A percentile compares a stretch with the other conserved stretches of the same genome.
phyloP scores from a whole-genome alignment of 2,888 invertebrate species.

The Mesorhabditis spiculigera region DNA sequence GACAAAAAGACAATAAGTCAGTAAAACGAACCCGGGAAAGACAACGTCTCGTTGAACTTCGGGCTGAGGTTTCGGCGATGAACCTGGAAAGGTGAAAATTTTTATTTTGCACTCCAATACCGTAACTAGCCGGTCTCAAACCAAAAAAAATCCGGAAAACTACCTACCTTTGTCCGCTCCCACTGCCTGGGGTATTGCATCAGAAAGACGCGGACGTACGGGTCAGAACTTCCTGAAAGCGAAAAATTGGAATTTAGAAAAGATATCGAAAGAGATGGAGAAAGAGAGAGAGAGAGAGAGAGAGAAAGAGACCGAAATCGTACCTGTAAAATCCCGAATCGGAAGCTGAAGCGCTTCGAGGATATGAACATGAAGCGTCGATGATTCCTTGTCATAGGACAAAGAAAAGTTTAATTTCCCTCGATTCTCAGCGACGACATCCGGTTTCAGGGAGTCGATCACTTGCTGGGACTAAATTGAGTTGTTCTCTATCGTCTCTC shows the following conservation, averaged over 20 bases:
- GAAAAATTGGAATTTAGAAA: not conserved
- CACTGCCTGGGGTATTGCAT: constrained; percentile 40
- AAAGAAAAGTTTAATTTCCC: constrained; percentile 51
- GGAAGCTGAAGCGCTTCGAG: constrained; percentile 55
- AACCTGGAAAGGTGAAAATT: constrained; percentile 15
- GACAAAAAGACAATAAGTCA: not conserved
- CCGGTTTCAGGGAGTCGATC: constrained; percentile 51
- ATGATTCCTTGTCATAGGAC: constrained; percentile 43
- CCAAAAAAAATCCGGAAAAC: not conserved
- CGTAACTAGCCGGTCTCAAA: not conserved
- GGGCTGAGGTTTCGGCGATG: constrained; percentile 49
- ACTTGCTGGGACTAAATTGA: constrained; percentile 31
- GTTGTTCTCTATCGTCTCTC: not conserved
- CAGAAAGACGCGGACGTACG: constrained; percentile 51
- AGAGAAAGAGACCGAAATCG: not conserved
- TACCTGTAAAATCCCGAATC: constrained; percentile 51
- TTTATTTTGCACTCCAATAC: not conserved
- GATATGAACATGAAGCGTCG: constrained; percentile 44
- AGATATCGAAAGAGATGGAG: too few species aligned
- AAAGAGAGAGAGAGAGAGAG: too few species aligned
- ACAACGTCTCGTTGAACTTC: constrained; percentile 49
- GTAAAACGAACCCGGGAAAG: constrained; percentile 40
- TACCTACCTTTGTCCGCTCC: constrained; percentile 33
- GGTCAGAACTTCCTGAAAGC: constrained; percentile 48
- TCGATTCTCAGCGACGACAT: constrained; percentile 46